phyloP scores from a whole-genome alignment of 1,140 invertebrate genomes.

The Philopotamus ludificatus region DNA sequence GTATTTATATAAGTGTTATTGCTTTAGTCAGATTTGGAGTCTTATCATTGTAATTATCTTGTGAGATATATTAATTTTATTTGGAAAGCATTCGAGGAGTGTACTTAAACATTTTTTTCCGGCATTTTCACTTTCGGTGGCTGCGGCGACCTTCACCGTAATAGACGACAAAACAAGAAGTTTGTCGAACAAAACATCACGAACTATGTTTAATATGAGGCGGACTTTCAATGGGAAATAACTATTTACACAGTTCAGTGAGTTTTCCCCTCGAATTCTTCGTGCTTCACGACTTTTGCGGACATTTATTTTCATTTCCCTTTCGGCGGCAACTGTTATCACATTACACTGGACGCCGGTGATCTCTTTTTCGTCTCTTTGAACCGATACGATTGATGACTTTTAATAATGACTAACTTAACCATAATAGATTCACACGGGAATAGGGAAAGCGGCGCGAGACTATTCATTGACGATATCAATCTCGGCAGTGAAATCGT shows the following conservation, averaged over 20 bases:
- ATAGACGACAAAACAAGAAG: not conserved
- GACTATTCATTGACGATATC: not conserved
- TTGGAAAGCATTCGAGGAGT: no score
- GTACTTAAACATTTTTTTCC: no score
- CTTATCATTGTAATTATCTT: no score
- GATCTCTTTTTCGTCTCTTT: not conserved
- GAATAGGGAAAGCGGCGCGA: not conserved
- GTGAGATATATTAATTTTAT: no score
- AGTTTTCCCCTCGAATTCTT: not conserved
- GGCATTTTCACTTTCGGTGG: no score
- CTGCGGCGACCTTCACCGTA: not conserved
- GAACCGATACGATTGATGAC: not conserved
- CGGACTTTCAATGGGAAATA: conserved; percentile 5
- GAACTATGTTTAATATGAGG: conserved; percentile 2
- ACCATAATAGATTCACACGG: no score
- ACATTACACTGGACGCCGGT: no score
- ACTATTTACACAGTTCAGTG: conserved; percentile 3
- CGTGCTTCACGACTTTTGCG: not conserved
- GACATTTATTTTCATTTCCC: not conserved
- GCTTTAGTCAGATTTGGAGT: no score
- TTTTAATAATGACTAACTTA: no score
- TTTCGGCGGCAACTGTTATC: no score
- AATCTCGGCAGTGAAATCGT: not conserved
- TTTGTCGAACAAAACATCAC: not conserved
- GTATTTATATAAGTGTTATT: no score